Conservation (phyloP, 2,888 invertebrate species). For the Eretmocerus hayati region DNA sequence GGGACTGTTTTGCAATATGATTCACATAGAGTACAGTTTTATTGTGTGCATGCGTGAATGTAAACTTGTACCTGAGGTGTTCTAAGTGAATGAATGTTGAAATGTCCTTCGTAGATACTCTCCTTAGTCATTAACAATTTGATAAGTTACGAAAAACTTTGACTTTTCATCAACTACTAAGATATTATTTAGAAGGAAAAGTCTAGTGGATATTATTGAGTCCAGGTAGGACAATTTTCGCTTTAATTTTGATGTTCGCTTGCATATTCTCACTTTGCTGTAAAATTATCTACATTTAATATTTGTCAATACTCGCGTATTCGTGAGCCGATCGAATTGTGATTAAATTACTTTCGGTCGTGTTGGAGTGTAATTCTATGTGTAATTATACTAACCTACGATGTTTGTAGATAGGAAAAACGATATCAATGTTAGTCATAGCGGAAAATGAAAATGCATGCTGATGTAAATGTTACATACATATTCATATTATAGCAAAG, state of each 20-base stretch:
- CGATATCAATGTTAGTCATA: constrained; percentile 14
- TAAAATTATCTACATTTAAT: neutral
- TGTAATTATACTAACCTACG: constrained; percentile 19
- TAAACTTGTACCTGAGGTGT: constrained; percentile 18
- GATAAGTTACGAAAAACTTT: neutral
- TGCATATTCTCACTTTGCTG: too few relatives aligned
- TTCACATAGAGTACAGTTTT: constrained; percentile 1
- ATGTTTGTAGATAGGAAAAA: constrained; percentile 19
- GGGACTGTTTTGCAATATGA: neutral
- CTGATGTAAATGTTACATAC: constrained; percentile 16
- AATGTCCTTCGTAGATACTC: constrained; percentile 10
- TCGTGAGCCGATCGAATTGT: constrained; percentile 5
- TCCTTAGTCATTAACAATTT: constrained; percentile 6
- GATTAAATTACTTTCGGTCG: constrained; percentile 17
- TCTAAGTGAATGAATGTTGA: constrained; percentile 11
- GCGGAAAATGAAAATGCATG: constrained; percentile 12
- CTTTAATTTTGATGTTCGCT: neutral
- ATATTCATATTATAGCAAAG: constrained; percentile 9
- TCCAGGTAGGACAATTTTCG: neutral
- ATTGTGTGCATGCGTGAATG: constrained; percentile 5
- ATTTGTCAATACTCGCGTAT: constrained; percentile 8
- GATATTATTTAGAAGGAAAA: neutral
- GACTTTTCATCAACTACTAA: constrained; percentile 1
- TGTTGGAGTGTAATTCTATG: constrained; percentile 17
- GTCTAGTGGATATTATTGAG: neutral